Evolutionary conservation across 2,797 vertebrate genomes (phyloP), one percentile per base, ranked within the genome.

Genomic region (Enteromius treurensis): DNA sequence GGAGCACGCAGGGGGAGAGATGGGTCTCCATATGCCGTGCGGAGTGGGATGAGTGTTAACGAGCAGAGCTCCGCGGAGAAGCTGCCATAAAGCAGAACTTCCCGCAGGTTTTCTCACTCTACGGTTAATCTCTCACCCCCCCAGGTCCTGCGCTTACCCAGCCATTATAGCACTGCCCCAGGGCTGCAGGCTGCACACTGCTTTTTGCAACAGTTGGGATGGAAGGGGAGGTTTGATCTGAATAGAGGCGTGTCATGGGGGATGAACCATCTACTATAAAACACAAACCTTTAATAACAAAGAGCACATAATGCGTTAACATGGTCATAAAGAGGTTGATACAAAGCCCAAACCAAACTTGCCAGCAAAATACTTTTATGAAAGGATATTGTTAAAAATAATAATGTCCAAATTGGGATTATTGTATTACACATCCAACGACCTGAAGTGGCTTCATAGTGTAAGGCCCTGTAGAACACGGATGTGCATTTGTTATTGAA

Each of bases 401-500:
- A 47, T 78, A 79, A 73, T 78, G 40, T 55, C 86, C 83, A 85
- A 90, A 88, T 89, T 86, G 65, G 79, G 90, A 82, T 40, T 62
- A 69, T 91, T 90, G 91, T 90, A 53, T 91, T 91, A 93, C 91
- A 92, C 91, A 91, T 88, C 90, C 84, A 75, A 68, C 73, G 45
- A 49, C 73, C 73, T 68, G 90, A 90, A 91, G 91, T 89, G 90
- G 89, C 89, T 89, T 88, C 76, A 79, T 84, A 86, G 87, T 80
- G 85, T 83, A 81, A 90, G 91, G 91, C 89, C 80, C 90, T 86
- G 84, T 91, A 92, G 92, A 94, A 92, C 89, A 93, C 89, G 89
- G 90, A 87, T 92, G 88, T 79, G 74, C 74, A 90, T 92, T 94
- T 93, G 93, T 91, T 90, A 92, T 92, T 93, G 89, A 87, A 90